Base-by-base conservation (phyloP, 2,113 vertebrate species). In the Platichthys stellatus region DNA sequence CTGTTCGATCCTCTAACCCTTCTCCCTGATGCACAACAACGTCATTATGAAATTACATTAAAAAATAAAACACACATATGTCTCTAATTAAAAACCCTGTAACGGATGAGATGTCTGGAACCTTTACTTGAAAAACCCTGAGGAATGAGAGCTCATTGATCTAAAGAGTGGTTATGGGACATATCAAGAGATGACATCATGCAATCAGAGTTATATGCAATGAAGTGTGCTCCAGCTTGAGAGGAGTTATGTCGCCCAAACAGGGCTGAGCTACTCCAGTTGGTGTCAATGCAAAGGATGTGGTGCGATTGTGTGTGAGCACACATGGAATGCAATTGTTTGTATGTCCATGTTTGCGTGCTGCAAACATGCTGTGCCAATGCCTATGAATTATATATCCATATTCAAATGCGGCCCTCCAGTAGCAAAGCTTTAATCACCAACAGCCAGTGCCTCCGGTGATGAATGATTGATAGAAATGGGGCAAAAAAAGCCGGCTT, bases 391-490 rank as follows among this genome's bases (percentile, higher is more conserved):
- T 94, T 92, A 94, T 93, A 93, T 86, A 94, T 94, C 87, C 92
- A 92, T 90, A 93, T 93, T 93, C 86, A 92, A 88, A 92, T 89
- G 90, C 89, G 91, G 86, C 84, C 86, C 89, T 92, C 86, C 87
- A 90, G 91, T 70, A 91, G 91, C 77, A 81, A 77, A 82, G 91
- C 91, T 93, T 93, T 95, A 95, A 95, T 94, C 93, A 94, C 91
- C 91, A 88, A 86, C 87, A 92, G 91, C 87, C 91, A 88, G 86
- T 70, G 89, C 91, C 90, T 90, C 87, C 80, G 77, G 91, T 91
- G 93, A 94, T 94, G 90, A 94, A 94, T 94, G 94, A 95, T 94
- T 94, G 93, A 94, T 94, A 91, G 91, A 94, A 95, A 94, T 92
- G 87, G 94, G 93, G 90, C 91, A 86, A 92, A 91, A 31, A 89